Evolutionary conservation across 2,888 invertebrate species (phyloP).

Genomic region (Cenopis cana): DNA sequence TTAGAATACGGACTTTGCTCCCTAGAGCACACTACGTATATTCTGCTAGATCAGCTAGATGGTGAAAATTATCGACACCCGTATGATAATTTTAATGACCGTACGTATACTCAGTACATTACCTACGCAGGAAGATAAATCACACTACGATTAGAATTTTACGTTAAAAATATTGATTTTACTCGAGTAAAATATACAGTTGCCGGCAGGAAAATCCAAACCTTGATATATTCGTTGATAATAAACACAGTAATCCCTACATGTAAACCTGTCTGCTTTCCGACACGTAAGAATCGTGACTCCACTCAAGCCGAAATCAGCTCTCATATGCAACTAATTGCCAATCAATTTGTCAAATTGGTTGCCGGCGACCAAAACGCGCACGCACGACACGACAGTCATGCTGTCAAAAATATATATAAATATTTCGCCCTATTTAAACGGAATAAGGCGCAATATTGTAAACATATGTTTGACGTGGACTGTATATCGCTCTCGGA

Average conservation of each 20-base stretch:
- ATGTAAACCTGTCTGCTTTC: slow-evolving; percentile 31
- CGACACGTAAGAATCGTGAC: slow-evolving; percentile 43
- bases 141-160: too few relatives aligned
- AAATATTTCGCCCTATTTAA: neutral
- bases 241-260: slow-evolving; percentile 6
- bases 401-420: neutral
- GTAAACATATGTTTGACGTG: neutral
- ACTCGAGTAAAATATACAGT: too few relatives aligned
- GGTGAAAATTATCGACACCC: neutral
- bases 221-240: neutral
- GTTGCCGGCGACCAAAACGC: slow-evolving; percentile 33
- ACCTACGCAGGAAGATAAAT: too few relatives aligned
- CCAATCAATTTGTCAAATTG: slow-evolving; percentile 51
- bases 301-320: slow-evolving; percentile 40
- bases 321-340: slow-evolving; percentile 47
- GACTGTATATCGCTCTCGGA: neutral
- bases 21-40: neutral
- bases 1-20: slow-evolving; percentile 24
- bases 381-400: slow-evolving; percentile 30
- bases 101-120: too few relatives aligned
- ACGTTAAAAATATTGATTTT: too few relatives aligned
- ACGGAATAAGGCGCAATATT: neutral
- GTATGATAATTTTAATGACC: neutral
- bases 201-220: too few relatives aligned
- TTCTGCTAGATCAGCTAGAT: neutral